Evolutionary conservation across 1,140 invertebrate species (phyloP).

Genomic region (Holcopasites calliopsidis): DNA sequence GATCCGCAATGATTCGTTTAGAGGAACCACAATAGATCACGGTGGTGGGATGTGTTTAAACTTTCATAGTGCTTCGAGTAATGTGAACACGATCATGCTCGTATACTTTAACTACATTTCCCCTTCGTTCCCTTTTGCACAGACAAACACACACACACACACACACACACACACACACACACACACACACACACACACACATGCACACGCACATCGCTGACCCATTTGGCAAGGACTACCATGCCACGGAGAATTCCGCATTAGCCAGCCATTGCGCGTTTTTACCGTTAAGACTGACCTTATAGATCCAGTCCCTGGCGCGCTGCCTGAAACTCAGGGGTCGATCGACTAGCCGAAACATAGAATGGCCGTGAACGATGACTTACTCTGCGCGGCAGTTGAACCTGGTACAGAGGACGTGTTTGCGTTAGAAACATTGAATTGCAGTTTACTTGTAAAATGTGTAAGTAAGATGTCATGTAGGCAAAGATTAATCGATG

Average conservation of each 20-base stretch:
- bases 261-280: slow-evolving; percentile 53
- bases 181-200: background rate
- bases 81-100: slow-evolving; percentile 26
- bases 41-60: slow-evolving; percentile 27
- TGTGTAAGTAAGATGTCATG: too few relatives aligned
- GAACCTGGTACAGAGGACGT: slow-evolving; percentile 64
- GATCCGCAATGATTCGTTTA: slow-evolving; percentile 62
- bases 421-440: background rate
- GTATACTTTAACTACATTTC: slow-evolving; percentile 11
- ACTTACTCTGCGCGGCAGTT: slow-evolving; percentile 67
- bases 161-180: background rate
- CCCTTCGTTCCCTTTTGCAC: background rate
- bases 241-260: slow-evolving; percentile 53
- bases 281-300: slow-evolving; percentile 71
- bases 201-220: slow-evolving; percentile 43
- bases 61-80: slow-evolving; percentile 52
- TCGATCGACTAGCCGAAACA: slow-evolving; percentile 72
- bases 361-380: slow-evolving; percentile 68
- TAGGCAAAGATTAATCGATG: too few relatives aligned
- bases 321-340: slow-evolving; percentile 68
- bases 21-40: slow-evolving; percentile 34
- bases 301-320: slow-evolving; percentile 73
- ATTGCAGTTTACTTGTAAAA: background rate
- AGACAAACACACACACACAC: background rate
- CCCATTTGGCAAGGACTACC: slow-evolving; percentile 67